phyloP scores from a whole-genome alignment of 2,113 vertebrate genomes.

The Cisticola juncidis region DNA sequence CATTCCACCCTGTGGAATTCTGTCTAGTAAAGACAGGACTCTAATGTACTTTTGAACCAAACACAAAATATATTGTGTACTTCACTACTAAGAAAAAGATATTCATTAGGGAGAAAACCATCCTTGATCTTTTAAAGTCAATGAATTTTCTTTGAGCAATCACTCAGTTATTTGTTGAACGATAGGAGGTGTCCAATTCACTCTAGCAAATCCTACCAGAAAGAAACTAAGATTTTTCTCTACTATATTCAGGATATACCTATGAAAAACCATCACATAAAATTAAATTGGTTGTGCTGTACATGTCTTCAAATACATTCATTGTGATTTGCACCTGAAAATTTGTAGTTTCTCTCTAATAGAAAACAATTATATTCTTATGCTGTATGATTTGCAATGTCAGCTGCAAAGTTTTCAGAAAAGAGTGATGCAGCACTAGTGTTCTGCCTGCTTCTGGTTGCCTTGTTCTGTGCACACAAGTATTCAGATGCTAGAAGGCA shows the following conservation, averaged over 20 bases:
- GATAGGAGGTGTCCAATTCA: not conserved
- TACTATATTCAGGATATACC: not conserved
- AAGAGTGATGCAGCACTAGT: not conserved
- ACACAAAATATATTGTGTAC: not conserved
- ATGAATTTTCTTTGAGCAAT: not conserved
- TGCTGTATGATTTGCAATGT: not conserved
- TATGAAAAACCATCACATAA: not conserved
- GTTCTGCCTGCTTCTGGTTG: not conserved
- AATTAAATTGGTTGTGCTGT: not conserved
- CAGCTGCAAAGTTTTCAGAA: not conserved
- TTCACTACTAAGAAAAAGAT: not conserved
- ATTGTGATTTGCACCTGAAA: not conserved
- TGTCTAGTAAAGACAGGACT: not conserved
- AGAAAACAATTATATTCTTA: accelerated
- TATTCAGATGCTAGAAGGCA: not conserved
- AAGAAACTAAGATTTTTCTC: not conserved
- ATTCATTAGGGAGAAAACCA: not conserved
- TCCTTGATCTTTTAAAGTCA: not conserved
- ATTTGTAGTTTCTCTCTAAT: not conserved
- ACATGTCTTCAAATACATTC: not conserved
- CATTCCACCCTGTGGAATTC: not conserved
- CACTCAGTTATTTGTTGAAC: not conserved
- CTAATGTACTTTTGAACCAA: not conserved
- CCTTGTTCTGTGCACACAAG: not conserved
- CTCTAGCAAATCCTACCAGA: not conserved